These are phyloP conservation scores for Tapirus indicus DNA, from an alignment of 2,797 vertebrate genomes.

Conservation along the genomic window DNA sequence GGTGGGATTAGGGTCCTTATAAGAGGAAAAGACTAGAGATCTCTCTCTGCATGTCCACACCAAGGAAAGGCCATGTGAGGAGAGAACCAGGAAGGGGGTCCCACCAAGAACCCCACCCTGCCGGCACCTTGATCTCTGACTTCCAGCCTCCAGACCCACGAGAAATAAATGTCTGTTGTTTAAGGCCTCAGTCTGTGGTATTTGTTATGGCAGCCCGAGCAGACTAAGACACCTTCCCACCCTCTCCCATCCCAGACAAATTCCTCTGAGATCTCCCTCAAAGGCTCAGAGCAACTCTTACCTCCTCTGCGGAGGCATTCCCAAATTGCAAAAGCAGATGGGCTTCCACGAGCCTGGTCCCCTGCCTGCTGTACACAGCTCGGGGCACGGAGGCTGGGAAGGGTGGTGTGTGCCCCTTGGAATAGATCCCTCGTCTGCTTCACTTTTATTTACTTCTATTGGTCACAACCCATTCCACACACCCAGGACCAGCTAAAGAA, in stretches of 20 bases:
- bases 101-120: background rate
- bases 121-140: too few species aligned
- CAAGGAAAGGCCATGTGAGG: background rate
- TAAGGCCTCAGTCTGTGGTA: too few species aligned
- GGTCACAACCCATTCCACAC: background rate
- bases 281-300: background rate
- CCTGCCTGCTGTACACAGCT: too few species aligned
- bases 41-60: background rate
- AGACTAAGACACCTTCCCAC: too few species aligned
- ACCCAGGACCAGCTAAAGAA: too few species aligned
- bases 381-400: too few species aligned
- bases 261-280: background rate
- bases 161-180: too few species aligned
- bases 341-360: background rate
- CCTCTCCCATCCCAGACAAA: accelerated
- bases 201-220: too few species aligned
- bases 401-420: too few species aligned
- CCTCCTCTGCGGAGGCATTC: background rate
- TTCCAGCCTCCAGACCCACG: too few species aligned
- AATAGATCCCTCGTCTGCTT: too few species aligned
- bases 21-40: background rate
- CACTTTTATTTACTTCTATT: too few species aligned
- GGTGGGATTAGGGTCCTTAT: background rate
- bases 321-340: background rate
- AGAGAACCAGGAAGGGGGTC: background rate